These are phyloP conservation scores for Orthonevra nobilis DNA, from an alignment of 2,888 invertebrate genomes.

Conservation along the genomic window DNA sequence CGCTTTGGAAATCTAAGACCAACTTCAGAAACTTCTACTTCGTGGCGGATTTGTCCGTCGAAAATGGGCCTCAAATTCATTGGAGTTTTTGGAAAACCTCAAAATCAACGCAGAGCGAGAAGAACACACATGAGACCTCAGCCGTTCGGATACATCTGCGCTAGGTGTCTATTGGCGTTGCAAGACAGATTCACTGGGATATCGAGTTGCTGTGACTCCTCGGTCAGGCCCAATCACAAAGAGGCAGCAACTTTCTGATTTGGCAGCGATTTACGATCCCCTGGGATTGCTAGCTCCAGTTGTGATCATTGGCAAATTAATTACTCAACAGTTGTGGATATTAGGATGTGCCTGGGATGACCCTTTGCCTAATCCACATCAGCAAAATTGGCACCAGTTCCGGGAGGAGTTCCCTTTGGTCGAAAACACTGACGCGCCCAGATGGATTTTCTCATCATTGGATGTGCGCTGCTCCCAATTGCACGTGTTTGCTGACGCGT, in stretches of 20 bases:
- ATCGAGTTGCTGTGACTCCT: constrained; percentile 19
- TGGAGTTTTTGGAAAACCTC: constrained; percentile 6
- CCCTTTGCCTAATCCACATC: neutral
- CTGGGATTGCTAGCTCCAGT: constrained; percentile 28
- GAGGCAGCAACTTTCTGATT: constrained; percentile 44
- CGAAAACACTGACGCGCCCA: neutral
- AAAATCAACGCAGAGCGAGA: neutral
- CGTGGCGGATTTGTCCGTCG: constrained; percentile 30
- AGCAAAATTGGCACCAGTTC: constrained; percentile 14
- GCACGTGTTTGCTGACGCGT: constrained; percentile 1
- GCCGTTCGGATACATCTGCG: constrained; percentile 43
- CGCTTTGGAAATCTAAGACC: constrained; percentile 17
- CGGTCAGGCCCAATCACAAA: constrained; percentile 33
- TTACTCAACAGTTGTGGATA: neutral
- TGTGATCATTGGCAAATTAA: constrained; percentile 27
- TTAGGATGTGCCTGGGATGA: no score
- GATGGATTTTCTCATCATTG: constrained; percentile 20
- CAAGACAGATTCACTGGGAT: constrained; percentile 25
- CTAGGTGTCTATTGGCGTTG: constrained; percentile 46
- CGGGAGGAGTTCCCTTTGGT: constrained; percentile 11
- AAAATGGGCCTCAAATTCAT: constrained; percentile 46
- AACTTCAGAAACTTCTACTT: constrained; percentile 31
- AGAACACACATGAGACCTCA: constrained; percentile 13
- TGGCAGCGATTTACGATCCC: constrained; percentile 26
- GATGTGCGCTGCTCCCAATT: constrained; percentile 7